These are phyloP conservation scores for Bungarus multicinctus DNA, from an alignment of 2,113 vertebrate genomes.

Conservation along the genomic window DNA sequence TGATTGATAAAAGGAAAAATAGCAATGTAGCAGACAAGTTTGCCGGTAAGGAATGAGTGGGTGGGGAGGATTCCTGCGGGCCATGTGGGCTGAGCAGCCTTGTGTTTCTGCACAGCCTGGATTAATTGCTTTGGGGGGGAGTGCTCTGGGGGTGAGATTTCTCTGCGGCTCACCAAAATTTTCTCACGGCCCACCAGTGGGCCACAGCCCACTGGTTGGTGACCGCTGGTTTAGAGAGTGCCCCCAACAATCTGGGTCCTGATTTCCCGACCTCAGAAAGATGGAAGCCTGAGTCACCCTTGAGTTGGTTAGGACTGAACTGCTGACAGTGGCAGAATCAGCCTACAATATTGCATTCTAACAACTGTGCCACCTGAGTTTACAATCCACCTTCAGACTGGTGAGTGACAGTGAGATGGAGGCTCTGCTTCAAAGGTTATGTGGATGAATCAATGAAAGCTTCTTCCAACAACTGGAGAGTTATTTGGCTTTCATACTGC, in stretches of 20 bases:
- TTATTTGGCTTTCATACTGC: not conserved
- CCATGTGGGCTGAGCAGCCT: no score
- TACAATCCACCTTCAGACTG: not conserved
- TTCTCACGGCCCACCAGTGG: no score
- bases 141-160: no score
- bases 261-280: not conserved
- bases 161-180: no score
- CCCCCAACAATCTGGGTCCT: not conserved
- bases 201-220: no score
- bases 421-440: not conserved
- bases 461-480: not conserved
- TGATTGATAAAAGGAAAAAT: no score
- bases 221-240: not conserved
- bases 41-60: no score
- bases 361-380: not conserved
- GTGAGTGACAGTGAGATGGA: not conserved
- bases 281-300: not conserved
- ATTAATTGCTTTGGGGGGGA: no score
- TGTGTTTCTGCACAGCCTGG: no score
- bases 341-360: not conserved
- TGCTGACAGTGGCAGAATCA: not conserved
- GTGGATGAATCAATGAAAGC: not conserved
- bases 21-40: no score
- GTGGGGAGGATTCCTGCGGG: no score
- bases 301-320: not conserved